Evolutionary conservation across 2,888 invertebrate genomes (phyloP).

Genomic region (Meliscaeva auricollis): DNA sequence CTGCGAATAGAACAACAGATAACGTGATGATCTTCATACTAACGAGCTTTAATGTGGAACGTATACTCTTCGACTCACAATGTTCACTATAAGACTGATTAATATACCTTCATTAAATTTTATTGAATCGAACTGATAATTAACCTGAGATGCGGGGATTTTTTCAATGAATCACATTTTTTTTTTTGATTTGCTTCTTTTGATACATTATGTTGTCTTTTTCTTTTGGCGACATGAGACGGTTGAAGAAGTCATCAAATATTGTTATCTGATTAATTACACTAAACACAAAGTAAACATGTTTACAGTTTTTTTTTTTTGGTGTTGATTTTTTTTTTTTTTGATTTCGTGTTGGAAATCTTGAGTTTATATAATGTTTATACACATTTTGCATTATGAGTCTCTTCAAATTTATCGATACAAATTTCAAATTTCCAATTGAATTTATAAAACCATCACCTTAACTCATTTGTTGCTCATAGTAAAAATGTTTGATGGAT

Average conservation of each 20-base stretch:
- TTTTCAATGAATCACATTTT: conserved; percentile 6
- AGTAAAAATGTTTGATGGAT: no score
- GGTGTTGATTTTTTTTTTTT: background rate
- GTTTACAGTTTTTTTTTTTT: background rate
- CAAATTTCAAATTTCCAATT: no score
- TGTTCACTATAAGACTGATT: conserved; percentile 29
- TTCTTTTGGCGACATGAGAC: background rate
- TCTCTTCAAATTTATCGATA: no score
- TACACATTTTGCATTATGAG: no score
- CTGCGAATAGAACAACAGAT: conserved; percentile 15
- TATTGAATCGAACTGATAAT: background rate
- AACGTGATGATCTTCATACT: conserved; percentile 31
- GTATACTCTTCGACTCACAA: background rate
- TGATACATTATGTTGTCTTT: no score
- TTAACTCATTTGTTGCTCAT: no score
- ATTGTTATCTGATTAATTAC: background rate
- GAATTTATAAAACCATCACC: no score
- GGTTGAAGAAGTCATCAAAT: background rate
- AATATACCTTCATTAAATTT: background rate
- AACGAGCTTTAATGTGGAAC: background rate
- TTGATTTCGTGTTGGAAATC: no score
- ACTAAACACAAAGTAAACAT: background rate
- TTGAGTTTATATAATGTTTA: no score
- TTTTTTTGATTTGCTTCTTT: background rate
- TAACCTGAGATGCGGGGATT: background rate